Evolutionary conservation across 2,888 invertebrate species (phyloP), one percentile per base, ranked within the genome.

Genomic region (Cistogaster globosa): DNA sequence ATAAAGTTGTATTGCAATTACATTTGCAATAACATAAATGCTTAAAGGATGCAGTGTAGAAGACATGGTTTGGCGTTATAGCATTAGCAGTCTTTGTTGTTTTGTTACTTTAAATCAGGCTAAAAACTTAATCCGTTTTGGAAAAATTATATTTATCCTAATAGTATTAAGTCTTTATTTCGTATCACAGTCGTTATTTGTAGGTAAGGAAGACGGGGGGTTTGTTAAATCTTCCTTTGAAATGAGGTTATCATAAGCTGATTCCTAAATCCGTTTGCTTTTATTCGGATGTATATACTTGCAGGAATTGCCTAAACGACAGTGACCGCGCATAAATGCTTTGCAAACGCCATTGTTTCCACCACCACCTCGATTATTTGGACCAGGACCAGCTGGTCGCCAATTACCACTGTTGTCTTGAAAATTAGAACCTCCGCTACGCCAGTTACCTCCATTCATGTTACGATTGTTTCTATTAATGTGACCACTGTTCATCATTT

Each of bases 281-380:
- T 91, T 91, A 57, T 78, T 82, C 4, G 96, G 96, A 93, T 98
- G 98, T 88, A 97, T 93, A 92, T 96, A 98, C 74, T 95, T 95
- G 93, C 98, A 98, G 88, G 95, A 95, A 88, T 96, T 96, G 76
- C 96, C 97, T 90, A 96, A 95, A 69, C 96, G 94, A 93, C 98
- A 98, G 84, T 95, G 96, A 0, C 97, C 97, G 88, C 96, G 95
- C 91, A 96, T 95, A 89, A 96, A 96, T 91, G 96, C 96, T 90
- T 96, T 95, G 91, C 97, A 97, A 16, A 95, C 93, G 67, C 94
- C 93, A 89, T 88, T 89, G 62, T 87, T 89, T 11, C 90, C 89
- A 18, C 92, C 91, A 62, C 89, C 89, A 75, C 89, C 91, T 14
- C 93, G 93, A 63, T 89, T 89, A 83, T 89, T 89, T 76, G 88